These are phyloP conservation scores for Sciurus niger DNA, from an alignment of 2,113 vertebrate genomes.

Conservation along the genomic window DNA sequence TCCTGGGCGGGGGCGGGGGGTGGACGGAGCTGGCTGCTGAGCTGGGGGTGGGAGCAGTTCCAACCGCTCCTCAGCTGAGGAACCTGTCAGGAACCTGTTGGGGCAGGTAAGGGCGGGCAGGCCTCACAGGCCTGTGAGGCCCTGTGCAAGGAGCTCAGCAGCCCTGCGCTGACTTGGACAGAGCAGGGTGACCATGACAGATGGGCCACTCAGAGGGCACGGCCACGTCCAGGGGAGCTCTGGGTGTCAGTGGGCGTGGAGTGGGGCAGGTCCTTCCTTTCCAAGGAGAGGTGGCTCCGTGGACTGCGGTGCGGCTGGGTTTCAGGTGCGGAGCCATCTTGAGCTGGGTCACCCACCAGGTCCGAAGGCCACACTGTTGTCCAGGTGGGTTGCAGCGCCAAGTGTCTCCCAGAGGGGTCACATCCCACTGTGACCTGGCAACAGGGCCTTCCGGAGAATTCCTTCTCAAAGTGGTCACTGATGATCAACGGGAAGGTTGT, in stretches of 20 bases:
- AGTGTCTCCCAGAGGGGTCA: neutral
- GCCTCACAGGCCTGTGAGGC: too few species aligned
- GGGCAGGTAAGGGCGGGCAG: slow-evolving; percentile 81
- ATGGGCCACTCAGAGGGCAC: neutral
- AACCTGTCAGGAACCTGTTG: slow-evolving; percentile 75
- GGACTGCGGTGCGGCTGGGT: accelerated
- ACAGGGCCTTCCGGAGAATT: slow-evolving; percentile 81
- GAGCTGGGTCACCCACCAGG: neutral
- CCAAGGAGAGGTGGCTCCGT: neutral
- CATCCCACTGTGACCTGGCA: neutral
- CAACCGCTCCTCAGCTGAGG: neutral
- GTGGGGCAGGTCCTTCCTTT: neutral
- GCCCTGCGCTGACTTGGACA: neutral
- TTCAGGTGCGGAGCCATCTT: slow-evolving; percentile 43
- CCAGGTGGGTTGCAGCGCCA: neutral
- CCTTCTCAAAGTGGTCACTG: neutral
- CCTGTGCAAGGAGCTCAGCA: neutral
- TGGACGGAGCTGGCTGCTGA: slow-evolving; percentile 11
- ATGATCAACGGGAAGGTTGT: neutral
- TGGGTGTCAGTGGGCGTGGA: neutral
- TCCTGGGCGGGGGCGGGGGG: neutral
- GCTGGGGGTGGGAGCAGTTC: slow-evolving; percentile 81
- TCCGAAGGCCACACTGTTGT: neutral
- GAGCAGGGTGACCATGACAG: neutral
- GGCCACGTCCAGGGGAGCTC: neutral